Conservation (phyloP, 2,888 invertebrate genomes). For the Melangyna quadrimaculata region DNA sequence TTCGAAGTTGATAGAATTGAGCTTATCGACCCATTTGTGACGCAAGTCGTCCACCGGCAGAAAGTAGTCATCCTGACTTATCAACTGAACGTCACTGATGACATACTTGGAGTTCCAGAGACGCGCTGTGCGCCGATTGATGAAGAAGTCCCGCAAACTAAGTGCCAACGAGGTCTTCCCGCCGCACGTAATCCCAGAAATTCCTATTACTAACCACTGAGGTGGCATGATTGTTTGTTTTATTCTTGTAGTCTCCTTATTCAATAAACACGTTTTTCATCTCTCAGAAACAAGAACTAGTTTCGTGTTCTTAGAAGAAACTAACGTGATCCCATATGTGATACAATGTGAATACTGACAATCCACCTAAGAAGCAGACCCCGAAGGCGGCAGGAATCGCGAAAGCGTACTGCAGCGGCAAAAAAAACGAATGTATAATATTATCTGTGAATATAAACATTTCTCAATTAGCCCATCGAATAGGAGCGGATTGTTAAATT, state of each 20-base stretch:
- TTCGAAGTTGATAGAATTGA: conserved; percentile 91
- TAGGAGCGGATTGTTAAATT: conserved; percentile 20
- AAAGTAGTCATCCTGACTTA: conserved; percentile 91
- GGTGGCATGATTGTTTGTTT: conserved; percentile 77
- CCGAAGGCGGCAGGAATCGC: conserved; percentile 84
- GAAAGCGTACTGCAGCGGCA: conserved; percentile 84
- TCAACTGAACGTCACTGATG: conserved; percentile 81
- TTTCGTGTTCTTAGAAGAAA: conserved; percentile 33
- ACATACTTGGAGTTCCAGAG: conserved; percentile 78
- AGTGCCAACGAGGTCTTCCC: conserved; percentile 90
- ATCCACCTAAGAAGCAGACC: conserved; percentile 85
- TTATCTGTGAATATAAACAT: conserved; percentile 81
- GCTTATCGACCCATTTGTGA: conserved; percentile 84
- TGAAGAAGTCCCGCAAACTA: conserved; percentile 81
- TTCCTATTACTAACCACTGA: conserved; percentile 85
- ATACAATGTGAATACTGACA: conserved; percentile 85
- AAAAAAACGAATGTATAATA: conserved; percentile 82
- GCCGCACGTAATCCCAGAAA: conserved; percentile 91
- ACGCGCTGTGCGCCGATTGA: conserved; percentile 75
- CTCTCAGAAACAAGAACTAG: conserved; percentile 10
- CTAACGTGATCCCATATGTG: conserved; percentile 81
- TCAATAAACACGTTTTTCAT: conserved; percentile 16
- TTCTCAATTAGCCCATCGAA: conserved; percentile 42
- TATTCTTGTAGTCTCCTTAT: background rate
- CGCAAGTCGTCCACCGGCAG: conserved; percentile 85